Evolutionary conservation across 2,113 vertebrate genomes (phyloP), one percentile per base, ranked within the genome.

Genomic region (Embiotoca jacksoni): DNA sequence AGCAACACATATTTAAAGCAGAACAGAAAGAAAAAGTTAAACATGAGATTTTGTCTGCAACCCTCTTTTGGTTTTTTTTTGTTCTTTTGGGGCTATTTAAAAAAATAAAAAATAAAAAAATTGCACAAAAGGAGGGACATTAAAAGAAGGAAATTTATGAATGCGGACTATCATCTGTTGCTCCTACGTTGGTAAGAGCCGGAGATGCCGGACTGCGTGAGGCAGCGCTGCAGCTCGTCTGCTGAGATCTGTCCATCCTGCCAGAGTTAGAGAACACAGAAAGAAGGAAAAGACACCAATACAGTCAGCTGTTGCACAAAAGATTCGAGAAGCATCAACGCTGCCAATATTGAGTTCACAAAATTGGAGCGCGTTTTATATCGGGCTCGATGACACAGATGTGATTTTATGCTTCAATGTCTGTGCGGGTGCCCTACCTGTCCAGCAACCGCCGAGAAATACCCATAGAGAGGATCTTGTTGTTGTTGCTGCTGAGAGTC

Each of bases 221-320:
- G 96, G 89, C 97, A 98, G 74, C 91, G 93, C 94, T 99, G 97
- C 69, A 99, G 92, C 91, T 99, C 97, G 10, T 98, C 97, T 39
- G 96, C 94, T 80, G 97, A 96, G 90, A 98, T 96, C 68, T 98
- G 97, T 54, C 96, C 96, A 82, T 99, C 97, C 97, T 98, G 65
- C 31, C 78, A 73, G 0, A 14, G 66, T 35, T 23, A 10, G 10
- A 61, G 0, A 41, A 62, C 30, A 79, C 6, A 70, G 2, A 30
- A 1, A 0, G 8, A 56, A 10, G 13, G 13, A 3, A 15, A 2
- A 33, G 4, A 14, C 5, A 37, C 15, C 11, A 23, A 47, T 5
- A 2, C 4, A 0, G 49, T 23, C n/a, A 37, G 33, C 5, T 47
- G 8, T 14, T 77, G 49, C 44, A 66, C 33, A 61, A 59, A 56